Evolutionary conservation across 2,797 vertebrate species (phyloP), one percentile per base, ranked within the genome.

Genomic region (Anabas testudineus): DNA sequence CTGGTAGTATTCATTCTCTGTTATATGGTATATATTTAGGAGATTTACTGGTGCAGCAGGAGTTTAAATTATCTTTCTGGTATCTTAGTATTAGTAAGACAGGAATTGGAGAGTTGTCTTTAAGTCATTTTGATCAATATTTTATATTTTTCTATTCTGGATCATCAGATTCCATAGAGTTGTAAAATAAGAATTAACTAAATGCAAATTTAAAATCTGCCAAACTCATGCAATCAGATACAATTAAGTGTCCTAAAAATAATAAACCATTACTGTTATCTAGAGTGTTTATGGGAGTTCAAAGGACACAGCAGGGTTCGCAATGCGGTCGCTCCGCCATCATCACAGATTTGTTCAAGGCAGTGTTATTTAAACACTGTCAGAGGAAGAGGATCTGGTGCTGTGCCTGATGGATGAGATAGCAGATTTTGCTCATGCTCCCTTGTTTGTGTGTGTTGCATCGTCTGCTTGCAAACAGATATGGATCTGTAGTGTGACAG

Each of bases 361-460:
- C 76, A 76, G 3, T 84, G 85, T 88, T 87, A 79, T 78, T 74
- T 45, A 85, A 87, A 88, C 78, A 85, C 26, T 81, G 85, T 87
- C 85, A 64, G 56, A 22, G 76, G 41, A 13, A 26, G 10, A 51
- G 21, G 43, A 24, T 43, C 19, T 67, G 69, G 45, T 66, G 37
- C 48, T 1, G 0, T 2, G 1, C 39, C 51, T 84, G 81, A 90
- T 84, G 65, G 67, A 88, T 80, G 76, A 73, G 43, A 74, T 15
- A 36, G 43, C 42, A 54, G 34, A 22, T 69, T 73, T 81, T 26
- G 30, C 22, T 22, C 26, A 49, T 58, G 41, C 19, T 34, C 42
- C 7, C 22, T 14, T 13, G 24, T 62, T 46, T 48, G 36, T 42
- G 46, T 56, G 37, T 24, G 37, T 2, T 42, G 28, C 43, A 2